A percentile compares a stretch with the other conserved stretches of the same genome.
Conservation (phyloP, 2,888 invertebrate species). For the Euplagia quadripunctaria region DNA sequence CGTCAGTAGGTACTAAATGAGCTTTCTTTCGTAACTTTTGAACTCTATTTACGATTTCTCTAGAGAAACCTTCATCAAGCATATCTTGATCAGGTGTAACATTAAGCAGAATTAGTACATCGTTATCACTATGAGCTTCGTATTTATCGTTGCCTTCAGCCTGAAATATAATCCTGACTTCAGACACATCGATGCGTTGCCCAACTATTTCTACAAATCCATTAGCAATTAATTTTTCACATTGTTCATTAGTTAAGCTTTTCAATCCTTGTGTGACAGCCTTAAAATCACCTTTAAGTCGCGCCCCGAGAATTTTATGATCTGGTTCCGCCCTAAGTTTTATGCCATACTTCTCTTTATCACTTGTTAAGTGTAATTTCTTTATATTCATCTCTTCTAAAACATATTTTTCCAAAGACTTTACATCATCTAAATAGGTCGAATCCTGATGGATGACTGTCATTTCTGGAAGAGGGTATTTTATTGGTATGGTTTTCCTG, state of each 20-base stretch:
- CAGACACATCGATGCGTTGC: slow-evolving; percentile 92
- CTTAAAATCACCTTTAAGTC: slow-evolving; percentile 97
- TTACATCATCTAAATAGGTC: slow-evolving; percentile 92
- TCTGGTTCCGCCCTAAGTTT: slow-evolving; percentile 97
- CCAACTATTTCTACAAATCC: slow-evolving; percentile 92
- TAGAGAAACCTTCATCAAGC: slow-evolving; percentile 97
- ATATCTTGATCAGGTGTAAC: slow-evolving; percentile 95
- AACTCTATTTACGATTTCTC: slow-evolving; percentile 98
- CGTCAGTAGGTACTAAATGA: slow-evolving; percentile 96
- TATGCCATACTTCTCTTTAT: slow-evolving; percentile 97
- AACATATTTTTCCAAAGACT: slow-evolving; percentile 94
- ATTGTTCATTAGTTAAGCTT: slow-evolving; percentile 91
- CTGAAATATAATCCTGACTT: slow-evolving; percentile 94
- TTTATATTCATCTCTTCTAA: slow-evolving; percentile 97
- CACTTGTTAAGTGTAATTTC: slow-evolving; percentile 93
- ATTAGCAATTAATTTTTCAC: slow-evolving; percentile 91
- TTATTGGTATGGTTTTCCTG: slow-evolving; percentile 96
- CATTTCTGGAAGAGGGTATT: slow-evolving; percentile 98
- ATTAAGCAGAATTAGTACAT: slow-evolving; percentile 96
- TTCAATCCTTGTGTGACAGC: slow-evolving; percentile 94
- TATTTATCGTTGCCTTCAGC: slow-evolving; percentile 91
- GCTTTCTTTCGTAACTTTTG: slow-evolving; percentile 99
- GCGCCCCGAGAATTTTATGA: slow-evolving; percentile 95
- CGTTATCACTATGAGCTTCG: slow-evolving; percentile 96
- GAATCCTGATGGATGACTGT: slow-evolving; percentile 97